Evolutionary conservation across 2,797 vertebrate genomes (phyloP).

Genomic region (Rhabdophis nuchalis): DNA sequence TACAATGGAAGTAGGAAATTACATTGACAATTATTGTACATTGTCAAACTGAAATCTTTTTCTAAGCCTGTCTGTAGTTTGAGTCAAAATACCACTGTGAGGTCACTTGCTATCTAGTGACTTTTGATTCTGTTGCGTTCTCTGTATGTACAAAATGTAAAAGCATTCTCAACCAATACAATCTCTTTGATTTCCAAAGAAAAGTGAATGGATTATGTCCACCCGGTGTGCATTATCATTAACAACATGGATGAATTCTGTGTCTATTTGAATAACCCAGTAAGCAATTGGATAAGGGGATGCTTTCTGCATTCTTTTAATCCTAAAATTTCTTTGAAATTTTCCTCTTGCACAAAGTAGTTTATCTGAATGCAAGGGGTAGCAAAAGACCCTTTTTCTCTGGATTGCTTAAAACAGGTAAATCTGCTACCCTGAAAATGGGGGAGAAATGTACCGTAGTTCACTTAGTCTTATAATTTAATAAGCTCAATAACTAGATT

Average conservation of each 20-base stretch:
- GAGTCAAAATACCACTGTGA: neutral
- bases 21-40: neutral
- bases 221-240: neutral
- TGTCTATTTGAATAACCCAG: neutral
- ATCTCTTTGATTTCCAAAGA: neutral
- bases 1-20: neutral
- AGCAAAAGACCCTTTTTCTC: neutral
- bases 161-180: neutral
- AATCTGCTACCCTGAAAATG: neutral
- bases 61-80: neutral
- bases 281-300: neutral
- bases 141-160: neutral
- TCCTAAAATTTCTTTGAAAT: neutral
- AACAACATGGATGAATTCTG: neutral
- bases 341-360: neutral
- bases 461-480: neutral
- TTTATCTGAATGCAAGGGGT: neutral
- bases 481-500: neutral
- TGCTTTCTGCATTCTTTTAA: neutral
- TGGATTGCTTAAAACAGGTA: fast-evolving
- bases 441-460: neutral
- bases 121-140: neutral
- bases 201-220: neutral
- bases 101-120: neutral
- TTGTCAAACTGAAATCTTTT: neutral